Conservation (phyloP, 2,888 invertebrate genomes). For the Malacosoma neustria region DNA sequence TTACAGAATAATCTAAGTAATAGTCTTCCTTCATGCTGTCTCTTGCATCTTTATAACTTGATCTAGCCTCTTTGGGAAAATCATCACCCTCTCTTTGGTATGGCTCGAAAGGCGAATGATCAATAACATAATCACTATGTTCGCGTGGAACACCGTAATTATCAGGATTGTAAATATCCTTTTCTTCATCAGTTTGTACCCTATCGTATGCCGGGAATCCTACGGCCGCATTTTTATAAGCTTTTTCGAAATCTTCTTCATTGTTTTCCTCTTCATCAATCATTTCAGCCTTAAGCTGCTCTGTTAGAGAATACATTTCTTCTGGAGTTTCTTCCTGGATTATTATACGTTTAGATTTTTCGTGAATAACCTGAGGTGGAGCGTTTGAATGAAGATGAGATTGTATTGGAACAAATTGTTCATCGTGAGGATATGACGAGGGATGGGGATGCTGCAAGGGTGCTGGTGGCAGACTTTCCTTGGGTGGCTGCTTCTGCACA, state of each 20-base stretch:
- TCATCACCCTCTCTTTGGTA: constrained; percentile 49
- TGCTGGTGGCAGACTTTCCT: not conserved
- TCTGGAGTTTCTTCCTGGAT: constrained; percentile 49
- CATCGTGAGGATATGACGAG: constrained; percentile 14
- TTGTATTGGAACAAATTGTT: constrained; percentile 10
- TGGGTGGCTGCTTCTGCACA: constrained; percentile 13
- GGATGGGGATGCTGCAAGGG: constrained; percentile 4
- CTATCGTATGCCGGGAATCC: constrained; percentile 54
- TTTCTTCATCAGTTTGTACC: constrained; percentile 36
- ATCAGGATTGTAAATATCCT: constrained; percentile 48
- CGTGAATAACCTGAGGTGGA: constrained; percentile 32
- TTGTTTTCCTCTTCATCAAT: constrained; percentile 48
- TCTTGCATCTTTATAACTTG: constrained; percentile 45
- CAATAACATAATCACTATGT: constrained; percentile 33
- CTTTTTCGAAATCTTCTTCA: constrained; percentile 63
- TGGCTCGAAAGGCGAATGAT: constrained; percentile 45
- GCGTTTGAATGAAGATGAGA: constrained; percentile 15
- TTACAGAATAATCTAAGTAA: constrained; percentile 46
- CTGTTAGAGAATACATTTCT: constrained; percentile 36
- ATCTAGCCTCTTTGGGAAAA: constrained; percentile 43
- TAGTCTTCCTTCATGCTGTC: constrained; percentile 55
- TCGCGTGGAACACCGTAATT: constrained; percentile 39
- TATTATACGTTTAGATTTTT: constrained; percentile 48
- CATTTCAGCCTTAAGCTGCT: constrained; percentile 40
- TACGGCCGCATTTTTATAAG: constrained; percentile 55